Percentiles rank a stretch among this genome's conserved stretches.
These are phyloP conservation scores for Tiliacea citrago DNA, from an alignment of 2,888 invertebrate genomes.

Conservation along the genomic window DNA sequence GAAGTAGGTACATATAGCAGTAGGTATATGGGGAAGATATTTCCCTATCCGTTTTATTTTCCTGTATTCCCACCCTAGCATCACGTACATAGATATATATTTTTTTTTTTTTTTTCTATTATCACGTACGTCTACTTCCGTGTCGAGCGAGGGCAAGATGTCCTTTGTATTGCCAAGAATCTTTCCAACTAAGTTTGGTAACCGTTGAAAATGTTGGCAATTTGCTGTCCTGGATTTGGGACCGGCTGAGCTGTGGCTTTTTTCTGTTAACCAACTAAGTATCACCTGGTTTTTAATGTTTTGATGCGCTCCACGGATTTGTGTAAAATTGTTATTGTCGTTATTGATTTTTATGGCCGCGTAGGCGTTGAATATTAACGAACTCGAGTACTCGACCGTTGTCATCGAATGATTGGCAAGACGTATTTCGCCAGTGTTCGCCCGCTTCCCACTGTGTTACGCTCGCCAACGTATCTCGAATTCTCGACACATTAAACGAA, in stretches of 20 bases:
- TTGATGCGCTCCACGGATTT: not conserved
- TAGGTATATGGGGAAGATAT: not conserved
- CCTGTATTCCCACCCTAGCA: not conserved
- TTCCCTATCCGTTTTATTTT: not conserved
- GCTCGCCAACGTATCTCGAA: constrained; percentile 63
- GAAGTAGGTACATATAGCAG: no score
- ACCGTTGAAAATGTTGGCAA: not conserved
- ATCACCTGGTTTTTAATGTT: not conserved
- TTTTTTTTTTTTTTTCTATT: no score
- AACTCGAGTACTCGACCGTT: not conserved
- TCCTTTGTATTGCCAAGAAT: not conserved
- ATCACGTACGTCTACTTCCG: not conserved
- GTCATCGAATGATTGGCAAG: constrained; percentile 45
- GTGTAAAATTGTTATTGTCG: constrained; percentile 1
- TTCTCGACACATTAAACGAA: constrained; percentile 63
- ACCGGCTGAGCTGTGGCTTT: not conserved
- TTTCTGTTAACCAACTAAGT: not conserved
- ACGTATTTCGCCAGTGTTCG: constrained; percentile 49
- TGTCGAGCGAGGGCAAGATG: not conserved
- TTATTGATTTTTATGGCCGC: not conserved
- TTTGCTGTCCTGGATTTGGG: not conserved
- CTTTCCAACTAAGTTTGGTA: not conserved
- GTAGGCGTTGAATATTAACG: not conserved
- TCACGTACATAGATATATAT: not conserved
- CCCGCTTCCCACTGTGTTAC: constrained; percentile 52